Evolutionary conservation across 2,888 invertebrate genomes (phyloP).

Genomic region (Rapana venosa): DNA sequence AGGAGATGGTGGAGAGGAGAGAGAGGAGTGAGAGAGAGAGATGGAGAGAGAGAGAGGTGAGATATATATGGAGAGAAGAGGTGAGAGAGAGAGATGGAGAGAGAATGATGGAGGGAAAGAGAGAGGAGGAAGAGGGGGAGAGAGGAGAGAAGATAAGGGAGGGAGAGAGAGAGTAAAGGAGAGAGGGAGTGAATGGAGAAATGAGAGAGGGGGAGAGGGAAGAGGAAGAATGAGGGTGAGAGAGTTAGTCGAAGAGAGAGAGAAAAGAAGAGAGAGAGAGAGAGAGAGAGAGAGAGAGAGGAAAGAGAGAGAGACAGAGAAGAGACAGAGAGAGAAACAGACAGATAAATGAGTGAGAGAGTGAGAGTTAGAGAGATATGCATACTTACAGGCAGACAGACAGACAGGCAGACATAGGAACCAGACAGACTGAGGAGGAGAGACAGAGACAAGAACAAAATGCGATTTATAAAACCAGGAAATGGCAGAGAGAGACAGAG

Average conservation of each 20-base stretch:
- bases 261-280: not conserved
- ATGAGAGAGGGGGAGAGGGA: not conserved
- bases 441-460: not conserved
- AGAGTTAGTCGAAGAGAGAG: not conserved
- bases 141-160: not conserved
- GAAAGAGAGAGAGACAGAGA: not conserved
- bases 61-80: no score
- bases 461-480: no score
- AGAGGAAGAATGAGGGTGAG: not conserved
- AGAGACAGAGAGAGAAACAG: not conserved
- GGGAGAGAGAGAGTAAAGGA: not conserved
- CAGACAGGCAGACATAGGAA: not conserved
- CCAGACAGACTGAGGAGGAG: not conserved
- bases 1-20: no score
- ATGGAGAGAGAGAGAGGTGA: no score
- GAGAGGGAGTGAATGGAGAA: not conserved
- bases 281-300: not conserved
- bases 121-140: not conserved
- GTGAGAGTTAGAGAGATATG: not conserved
- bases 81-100: no score
- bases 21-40: no score
- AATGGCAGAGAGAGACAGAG: no score
- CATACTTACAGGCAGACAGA: not conserved
- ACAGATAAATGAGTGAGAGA: not conserved
- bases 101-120: no score